Conservation (phyloP, 2,113 vertebrate genomes). For the Dissostichus mawsoni region DNA sequence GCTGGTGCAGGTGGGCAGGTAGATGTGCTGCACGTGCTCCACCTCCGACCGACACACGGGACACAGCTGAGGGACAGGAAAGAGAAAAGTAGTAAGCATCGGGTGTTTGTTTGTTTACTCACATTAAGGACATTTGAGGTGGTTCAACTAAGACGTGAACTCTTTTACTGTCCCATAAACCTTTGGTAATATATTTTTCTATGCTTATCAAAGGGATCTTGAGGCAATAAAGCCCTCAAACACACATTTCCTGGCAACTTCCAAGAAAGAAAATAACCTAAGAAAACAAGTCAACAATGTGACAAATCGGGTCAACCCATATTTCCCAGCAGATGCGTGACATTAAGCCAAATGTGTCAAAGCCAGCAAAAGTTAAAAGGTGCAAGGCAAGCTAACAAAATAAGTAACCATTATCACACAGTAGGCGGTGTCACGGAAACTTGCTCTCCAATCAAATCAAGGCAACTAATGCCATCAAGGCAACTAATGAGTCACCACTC, state of each 20-base stretch:
- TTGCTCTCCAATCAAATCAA: neutral
- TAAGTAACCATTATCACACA: neutral
- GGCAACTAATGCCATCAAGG: neutral
- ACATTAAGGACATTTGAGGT: neutral
- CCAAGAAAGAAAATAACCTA: neutral
- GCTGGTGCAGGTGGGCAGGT: constrained; percentile 96
- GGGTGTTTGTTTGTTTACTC: neutral
- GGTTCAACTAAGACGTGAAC: neutral
- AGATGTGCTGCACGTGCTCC: constrained; percentile 95
- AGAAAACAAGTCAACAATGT: neutral
- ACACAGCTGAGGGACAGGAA: constrained; percentile 83
- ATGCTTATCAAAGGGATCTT: neutral
- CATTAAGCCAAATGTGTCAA: neutral
- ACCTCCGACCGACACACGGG: constrained; percentile 94
- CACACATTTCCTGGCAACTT: neutral
- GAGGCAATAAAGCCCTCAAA: neutral
- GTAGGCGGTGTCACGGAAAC: neutral
- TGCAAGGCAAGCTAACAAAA: neutral
- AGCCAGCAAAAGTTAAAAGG: neutral
- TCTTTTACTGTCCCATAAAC: too few species aligned
- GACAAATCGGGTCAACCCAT: neutral
- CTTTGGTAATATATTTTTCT: too few species aligned
- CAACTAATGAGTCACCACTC: neutral
- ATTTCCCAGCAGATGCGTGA: neutral
- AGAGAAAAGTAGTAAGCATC: neutral